These are phyloP conservation scores for Thaumetopoea pityocampa DNA, from an alignment of 1,140 invertebrate species.

Conservation along the genomic window DNA sequence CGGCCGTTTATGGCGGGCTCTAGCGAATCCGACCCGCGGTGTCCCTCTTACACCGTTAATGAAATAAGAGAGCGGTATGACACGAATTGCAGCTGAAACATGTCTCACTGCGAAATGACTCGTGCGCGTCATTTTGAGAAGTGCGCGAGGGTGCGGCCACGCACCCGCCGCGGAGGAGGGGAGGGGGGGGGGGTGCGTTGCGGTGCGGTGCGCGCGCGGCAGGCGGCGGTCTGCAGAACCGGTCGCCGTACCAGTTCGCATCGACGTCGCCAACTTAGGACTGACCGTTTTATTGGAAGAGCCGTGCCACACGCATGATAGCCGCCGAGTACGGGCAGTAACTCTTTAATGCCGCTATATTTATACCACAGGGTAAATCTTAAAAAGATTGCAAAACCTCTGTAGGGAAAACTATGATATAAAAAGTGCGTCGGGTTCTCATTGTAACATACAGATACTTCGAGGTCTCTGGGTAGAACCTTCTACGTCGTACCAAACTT, in stretches of 20 bases:
- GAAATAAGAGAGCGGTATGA: slow-evolving; percentile 61
- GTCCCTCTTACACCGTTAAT: slow-evolving; percentile 39
- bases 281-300: slow-evolving; percentile 69
- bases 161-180: too few relatives aligned
- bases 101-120: slow-evolving; percentile 58
- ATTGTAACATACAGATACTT: too few relatives aligned
- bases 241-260: slow-evolving; percentile 67
- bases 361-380: too few relatives aligned
- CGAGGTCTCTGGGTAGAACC: too few relatives aligned
- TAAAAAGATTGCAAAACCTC: too few relatives aligned
- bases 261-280: slow-evolving; percentile 59
- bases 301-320: slow-evolving; percentile 62
- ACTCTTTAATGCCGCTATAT: slow-evolving; percentile 35
- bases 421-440: too few relatives aligned
- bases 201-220: slow-evolving; percentile 18
- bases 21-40: slow-evolving; percentile 49
- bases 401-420: too few relatives aligned
- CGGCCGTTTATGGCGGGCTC: slow-evolving; percentile 33
- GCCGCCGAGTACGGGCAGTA: slow-evolving; percentile 38
- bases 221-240: slow-evolving; percentile 38
- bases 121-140: slow-evolving; percentile 64
- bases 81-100: slow-evolving; percentile 59
- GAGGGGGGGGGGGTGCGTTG: slow-evolving; percentile 12
- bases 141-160: slow-evolving; percentile 37
- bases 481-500: too few relatives aligned